Conservation (phyloP, 92 coral and sea anemone genomes). For the Muricea muricata region DNA sequence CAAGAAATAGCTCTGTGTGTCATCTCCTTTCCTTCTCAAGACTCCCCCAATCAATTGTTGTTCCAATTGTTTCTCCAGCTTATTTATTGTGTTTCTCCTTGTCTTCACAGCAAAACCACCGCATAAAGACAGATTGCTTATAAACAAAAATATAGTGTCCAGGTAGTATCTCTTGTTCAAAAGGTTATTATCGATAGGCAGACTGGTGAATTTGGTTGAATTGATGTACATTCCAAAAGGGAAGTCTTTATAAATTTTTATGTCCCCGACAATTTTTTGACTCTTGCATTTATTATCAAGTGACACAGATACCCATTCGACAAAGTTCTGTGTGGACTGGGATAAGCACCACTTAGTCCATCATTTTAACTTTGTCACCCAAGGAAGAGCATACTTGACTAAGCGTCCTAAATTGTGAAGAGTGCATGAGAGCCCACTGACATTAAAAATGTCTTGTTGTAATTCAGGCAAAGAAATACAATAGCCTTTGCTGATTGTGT, state of each 20-base stretch:
- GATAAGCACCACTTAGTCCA: too few relatives aligned
- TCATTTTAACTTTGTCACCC: not conserved
- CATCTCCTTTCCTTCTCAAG: not conserved
- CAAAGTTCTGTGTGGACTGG: too few relatives aligned
- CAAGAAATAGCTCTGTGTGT: slow-evolving; percentile 19
- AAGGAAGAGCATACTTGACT: slow-evolving; percentile 15
- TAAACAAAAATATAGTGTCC: slow-evolving; percentile 5
- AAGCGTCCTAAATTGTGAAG: slow-evolving; percentile 17
- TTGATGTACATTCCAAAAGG: not conserved
- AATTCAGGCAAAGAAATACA: slow-evolving; percentile 3
- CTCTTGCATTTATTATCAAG: too few relatives aligned
- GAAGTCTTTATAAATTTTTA: slow-evolving; percentile 15
- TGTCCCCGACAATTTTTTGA: too few relatives aligned
- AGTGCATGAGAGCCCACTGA: not conserved
- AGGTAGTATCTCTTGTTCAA: not conserved
- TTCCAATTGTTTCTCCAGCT: slow-evolving; percentile 33
- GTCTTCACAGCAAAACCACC: slow-evolving; percentile 41
- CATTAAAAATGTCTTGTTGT: not conserved
- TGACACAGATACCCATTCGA: too few relatives aligned
- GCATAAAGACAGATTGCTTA: slow-evolving; percentile 17
- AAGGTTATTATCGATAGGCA: not conserved
- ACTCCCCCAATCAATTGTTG: slow-evolving; percentile 20
- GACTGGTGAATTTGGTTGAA: not conserved
- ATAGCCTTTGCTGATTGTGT: slow-evolving; percentile 7
- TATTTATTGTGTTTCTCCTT: slow-evolving; percentile 1